Evolutionary conservation across 2,797 vertebrate species (phyloP).

Genomic region (Euthynnus affinis): DNA sequence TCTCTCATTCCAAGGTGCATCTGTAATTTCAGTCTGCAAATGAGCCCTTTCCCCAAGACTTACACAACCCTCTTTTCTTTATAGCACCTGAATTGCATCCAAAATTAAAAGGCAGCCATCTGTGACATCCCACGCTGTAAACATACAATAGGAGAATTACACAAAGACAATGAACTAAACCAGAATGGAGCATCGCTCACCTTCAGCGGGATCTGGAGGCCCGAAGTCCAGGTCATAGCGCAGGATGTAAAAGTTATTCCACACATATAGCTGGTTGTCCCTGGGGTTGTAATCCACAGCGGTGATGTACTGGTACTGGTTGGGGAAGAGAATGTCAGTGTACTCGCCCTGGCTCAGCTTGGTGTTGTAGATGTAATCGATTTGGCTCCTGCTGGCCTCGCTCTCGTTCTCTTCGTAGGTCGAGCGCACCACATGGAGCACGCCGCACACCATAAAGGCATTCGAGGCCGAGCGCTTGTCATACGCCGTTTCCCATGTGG

Average conservation of each 20-base stretch:
- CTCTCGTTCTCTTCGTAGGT: conserved; percentile 98
- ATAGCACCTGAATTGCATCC: conserved; percentile 77
- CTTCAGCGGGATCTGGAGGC: conserved; percentile 96
- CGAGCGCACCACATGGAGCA: conserved; percentile 96
- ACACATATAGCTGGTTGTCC: conserved; percentile 98
- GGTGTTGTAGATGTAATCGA: conserved; percentile 98
- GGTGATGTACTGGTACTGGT: conserved; percentile 98
- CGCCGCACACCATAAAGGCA: conserved; percentile 98
- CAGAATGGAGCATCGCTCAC: conserved; percentile 81
- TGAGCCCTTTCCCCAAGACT: conserved; percentile 76
- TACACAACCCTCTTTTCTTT: conserved; percentile 65
- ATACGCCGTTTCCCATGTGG: conserved; percentile 95
- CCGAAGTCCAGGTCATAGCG: conserved; percentile 97
- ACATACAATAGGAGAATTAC: conserved; percentile 60
- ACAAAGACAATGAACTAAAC: conserved; percentile 40
- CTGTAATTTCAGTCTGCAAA: conserved; percentile 83
- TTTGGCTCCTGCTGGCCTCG: conserved; percentile 92
- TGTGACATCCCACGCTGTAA: conserved; percentile 60
- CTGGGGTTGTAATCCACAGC: conserved; percentile 99
- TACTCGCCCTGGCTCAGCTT: conserved; percentile 92
- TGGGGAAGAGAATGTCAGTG: conserved; percentile 94
- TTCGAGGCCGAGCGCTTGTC: conserved; percentile 99
- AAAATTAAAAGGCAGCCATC: conserved; percentile 80
- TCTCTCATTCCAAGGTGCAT: conserved; percentile 74
- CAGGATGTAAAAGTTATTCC: conserved; percentile 99